These are phyloP conservation scores for Silurus meridionalis DNA, from an alignment of 2,113 vertebrate genomes.

Conservation along the genomic window DNA sequence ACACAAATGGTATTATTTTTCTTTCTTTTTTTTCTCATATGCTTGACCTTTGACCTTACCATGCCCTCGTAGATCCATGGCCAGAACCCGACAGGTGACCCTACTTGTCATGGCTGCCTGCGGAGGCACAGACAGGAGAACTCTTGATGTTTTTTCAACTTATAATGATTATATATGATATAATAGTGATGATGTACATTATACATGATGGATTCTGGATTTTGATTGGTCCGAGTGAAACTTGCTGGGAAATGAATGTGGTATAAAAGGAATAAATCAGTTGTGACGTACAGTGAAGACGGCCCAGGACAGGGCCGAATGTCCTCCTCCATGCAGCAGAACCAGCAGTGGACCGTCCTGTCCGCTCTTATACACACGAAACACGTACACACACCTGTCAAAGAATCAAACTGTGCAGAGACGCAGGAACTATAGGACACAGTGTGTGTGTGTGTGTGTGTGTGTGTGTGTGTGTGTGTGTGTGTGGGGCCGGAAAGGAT, in stretches of 20 bases:
- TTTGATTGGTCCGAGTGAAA: background rate
- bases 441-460: background rate
- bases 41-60: conserved; percentile 57
- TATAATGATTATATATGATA: background rate
- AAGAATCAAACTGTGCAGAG: conserved; percentile 22
- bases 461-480: conserved; percentile 1
- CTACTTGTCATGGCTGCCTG: conserved; percentile 63
- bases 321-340: conserved; percentile 70
- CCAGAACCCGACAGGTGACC: conserved; percentile 66
- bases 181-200: background rate
- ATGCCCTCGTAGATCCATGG: conserved; percentile 71
- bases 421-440: background rate
- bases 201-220: background rate
- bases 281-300: conserved; percentile 63
- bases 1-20: background rate
- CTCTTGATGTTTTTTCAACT: no score
- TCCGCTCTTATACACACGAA: conserved; percentile 64
- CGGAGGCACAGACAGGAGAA: background rate
- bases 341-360: conserved; percentile 65
- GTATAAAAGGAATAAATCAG: background rate
- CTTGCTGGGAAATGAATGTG: background rate
- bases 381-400: conserved; percentile 56
- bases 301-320: conserved; percentile 70
- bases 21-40: background rate
- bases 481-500: conserved; percentile 39